Conservation (phyloP, 1,140 invertebrate genomes). For the Habropoda laboriosa region DNA sequence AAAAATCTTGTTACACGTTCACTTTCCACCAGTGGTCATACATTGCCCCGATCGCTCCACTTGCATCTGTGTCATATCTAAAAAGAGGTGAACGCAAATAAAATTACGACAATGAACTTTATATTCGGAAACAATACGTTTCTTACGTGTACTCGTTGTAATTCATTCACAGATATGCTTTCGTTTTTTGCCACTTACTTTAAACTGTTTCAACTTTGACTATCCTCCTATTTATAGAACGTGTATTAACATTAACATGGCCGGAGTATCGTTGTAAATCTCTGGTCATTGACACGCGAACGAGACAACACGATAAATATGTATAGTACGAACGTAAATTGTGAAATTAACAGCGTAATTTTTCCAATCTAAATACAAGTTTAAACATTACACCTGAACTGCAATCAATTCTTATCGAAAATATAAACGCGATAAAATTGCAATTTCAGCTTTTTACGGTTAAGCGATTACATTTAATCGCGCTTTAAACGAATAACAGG, state of each 20-base stretch:
- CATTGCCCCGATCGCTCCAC: slow-evolving; percentile 16
- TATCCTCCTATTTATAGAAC: not conserved
- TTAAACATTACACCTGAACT: not conserved
- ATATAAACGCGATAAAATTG: too few relatives aligned
- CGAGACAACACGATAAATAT: not conserved
- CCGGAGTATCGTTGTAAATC: not conserved
- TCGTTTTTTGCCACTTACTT: too few relatives aligned
- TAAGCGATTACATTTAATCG: too few relatives aligned
- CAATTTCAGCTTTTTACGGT: too few relatives aligned
- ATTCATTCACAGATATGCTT: not conserved
- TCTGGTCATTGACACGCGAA: not conserved
- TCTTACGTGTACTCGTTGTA: not conserved
- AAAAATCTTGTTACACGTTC: slow-evolving; percentile 33
- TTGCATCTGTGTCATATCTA: not conserved
- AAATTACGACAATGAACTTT: slow-evolving; percentile 10
- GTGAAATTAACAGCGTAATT: not conserved
- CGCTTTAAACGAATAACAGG: too few relatives aligned
- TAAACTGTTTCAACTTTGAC: too few relatives aligned
- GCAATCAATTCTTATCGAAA: too few relatives aligned
- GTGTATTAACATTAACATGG: not conserved
- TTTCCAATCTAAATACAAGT: not conserved
- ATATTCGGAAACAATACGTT: not conserved
- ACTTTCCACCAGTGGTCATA: slow-evolving; percentile 24
- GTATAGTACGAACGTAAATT: not conserved
- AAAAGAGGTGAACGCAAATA: not conserved